Base-by-base conservation (phyloP, 2,797 vertebrate species). In the Selene dorsalis region DNA sequence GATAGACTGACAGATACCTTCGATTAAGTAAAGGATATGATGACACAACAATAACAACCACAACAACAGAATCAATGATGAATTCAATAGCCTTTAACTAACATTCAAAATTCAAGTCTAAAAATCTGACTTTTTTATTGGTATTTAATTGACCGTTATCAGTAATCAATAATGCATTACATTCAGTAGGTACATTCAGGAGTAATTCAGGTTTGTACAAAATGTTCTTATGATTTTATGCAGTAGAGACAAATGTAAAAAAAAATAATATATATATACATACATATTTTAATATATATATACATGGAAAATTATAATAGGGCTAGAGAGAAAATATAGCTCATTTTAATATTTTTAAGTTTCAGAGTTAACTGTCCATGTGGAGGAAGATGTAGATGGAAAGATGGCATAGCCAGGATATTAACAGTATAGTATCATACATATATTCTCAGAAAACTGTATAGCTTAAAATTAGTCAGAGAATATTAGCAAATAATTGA, bases 111-210 rank as follows among this genome's bases (percentile, higher is more conserved):
- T 28, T 20, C 9, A 48, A 47, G 8, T 47, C 18, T 30, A 55
- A 53, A 38, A 24, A 22, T 64, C 13, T 58, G 6, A 41, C 0
- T 20, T 71, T 32, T 22, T 62, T 2, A 71, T 38, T 66, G 22
- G 1, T 69, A 7, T 77, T 88, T 87, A 80, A 83, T 81, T 85
- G 16, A 75, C 16, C 6, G 16, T 56, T 70, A 35, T 61, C 20
- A 68, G 7, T 9, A 22, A 69, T 53, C 39, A 53, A 22, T 35
- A 61, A 73, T 73, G 4, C 26, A 73, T 9, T 81, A 78, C 47
- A 84, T 74, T 74, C n/a, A 50, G n/a, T n/a, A n/a, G n/a, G n/a
- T n/a, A n/a, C n/a, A n/a, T n/a, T n/a, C n/a, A n/a, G n/a, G 3
- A 59, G 8, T 48, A 16, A 38, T 79, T 53, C 53, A 1, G 58